Conservation (phyloP, 2,888 invertebrate genomes). For the Drosophila histrio region DNA sequence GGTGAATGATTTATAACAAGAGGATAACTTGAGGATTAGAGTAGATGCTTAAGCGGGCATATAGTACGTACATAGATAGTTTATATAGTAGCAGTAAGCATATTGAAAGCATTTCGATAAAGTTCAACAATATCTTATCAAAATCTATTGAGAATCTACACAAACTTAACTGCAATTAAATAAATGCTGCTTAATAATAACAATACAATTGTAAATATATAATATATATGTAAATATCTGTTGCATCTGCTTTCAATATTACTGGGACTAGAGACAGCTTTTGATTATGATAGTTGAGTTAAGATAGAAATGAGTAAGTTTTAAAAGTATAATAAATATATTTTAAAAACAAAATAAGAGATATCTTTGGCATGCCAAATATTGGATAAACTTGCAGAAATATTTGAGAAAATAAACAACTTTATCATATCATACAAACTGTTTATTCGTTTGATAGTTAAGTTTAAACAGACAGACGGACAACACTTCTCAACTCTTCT, state of each 20-base stretch:
- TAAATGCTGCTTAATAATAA: conserved; percentile 34
- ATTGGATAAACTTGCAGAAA: no score
- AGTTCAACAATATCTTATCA: conserved; percentile 38
- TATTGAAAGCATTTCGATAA: conserved; percentile 34
- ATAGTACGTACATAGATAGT: conserved; percentile 7
- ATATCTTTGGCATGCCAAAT: background rate
- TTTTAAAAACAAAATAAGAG: background rate
- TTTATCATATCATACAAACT: no score
- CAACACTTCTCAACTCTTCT: background rate
- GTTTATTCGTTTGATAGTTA: no score
- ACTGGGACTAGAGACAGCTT: conserved; percentile 11
- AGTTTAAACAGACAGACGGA: no score
- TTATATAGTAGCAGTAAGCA: conserved; percentile 48
- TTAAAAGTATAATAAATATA: background rate
- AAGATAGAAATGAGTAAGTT: background rate
- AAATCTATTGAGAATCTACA: conserved; percentile 56
- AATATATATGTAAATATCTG: conserved; percentile 29
- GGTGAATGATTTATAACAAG: conserved; percentile 31
- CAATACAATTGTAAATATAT: conserved; percentile 21
- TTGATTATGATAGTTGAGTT: background rate
- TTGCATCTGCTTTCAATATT: conserved; percentile 1
- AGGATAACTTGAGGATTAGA: conserved; percentile 23
- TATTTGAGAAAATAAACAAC: no score
- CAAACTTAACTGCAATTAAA: conserved; percentile 64
- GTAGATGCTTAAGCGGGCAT: conserved; percentile 37